Evolutionary conservation across 2,113 vertebrate genomes (phyloP).

Genomic region (Campylomormyrus numenius): DNA sequence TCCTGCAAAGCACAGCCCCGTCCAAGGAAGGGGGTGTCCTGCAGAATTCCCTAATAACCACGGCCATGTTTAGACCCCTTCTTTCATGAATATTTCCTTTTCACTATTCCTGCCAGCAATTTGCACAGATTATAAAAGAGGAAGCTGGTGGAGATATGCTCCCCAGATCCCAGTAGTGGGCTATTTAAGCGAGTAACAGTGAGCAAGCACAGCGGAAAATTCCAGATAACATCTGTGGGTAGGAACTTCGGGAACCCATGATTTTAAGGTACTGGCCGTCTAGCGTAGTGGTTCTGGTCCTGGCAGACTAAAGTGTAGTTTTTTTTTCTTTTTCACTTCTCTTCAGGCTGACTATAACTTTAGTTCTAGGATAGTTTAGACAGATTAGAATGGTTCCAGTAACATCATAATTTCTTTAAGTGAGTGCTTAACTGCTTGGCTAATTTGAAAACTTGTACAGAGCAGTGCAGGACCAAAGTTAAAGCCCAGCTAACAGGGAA

Average conservation of each 20-base stretch:
- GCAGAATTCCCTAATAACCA: slow-evolving; percentile 49
- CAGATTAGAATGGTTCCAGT: not conserved
- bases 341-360: not conserved
- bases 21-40: slow-evolving; percentile 52
- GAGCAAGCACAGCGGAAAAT: slow-evolving; percentile 33
- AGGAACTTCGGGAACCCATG: slow-evolving; percentile 12
- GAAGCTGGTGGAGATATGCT: slow-evolving; percentile 38
- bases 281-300: not conserved
- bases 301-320: not conserved
- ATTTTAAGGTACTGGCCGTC: not conserved
- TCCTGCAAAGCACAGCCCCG: slow-evolving; percentile 59
- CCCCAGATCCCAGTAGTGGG: not conserved
- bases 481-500: not conserved
- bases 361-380: not conserved
- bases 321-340: not conserved
- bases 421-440: not conserved
- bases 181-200: not conserved
- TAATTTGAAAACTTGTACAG: not conserved
- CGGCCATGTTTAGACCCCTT: slow-evolving; percentile 53
- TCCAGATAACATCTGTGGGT: slow-evolving; percentile 44
- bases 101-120: slow-evolving; percentile 47
- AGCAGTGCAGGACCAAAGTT: not conserved
- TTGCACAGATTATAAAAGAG: slow-evolving; percentile 44
- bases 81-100: slow-evolving; percentile 46
- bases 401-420: not conserved